Base-by-base conservation (phyloP, 2,797 vertebrate genomes). In the Pseudochirops cupreus region DNA sequence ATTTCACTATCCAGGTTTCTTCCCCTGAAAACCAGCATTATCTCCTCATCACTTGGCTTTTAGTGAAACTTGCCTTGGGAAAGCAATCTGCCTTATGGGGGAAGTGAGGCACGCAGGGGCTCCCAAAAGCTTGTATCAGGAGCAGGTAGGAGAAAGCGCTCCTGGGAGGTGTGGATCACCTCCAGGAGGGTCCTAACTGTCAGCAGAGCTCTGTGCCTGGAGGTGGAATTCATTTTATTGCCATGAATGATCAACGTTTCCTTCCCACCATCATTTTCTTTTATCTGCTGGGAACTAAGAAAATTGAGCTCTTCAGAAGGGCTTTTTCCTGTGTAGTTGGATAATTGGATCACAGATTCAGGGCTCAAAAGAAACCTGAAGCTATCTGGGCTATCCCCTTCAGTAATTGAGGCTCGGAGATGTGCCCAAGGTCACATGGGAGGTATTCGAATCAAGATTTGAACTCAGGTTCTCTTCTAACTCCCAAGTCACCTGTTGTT, bases 161-260 rank as follows among this genome's bases (percentile, higher is more conserved):
- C 26, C 52, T 14, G 0, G 0, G 16, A 39, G n/a, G 0, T 2
- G 0, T 55, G 52, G 3, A 6, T 21, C 57, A 0, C 0, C 14
- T 39, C 58, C 50, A 0, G 0, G 9, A 62, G 26, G 29, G 94
- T 82, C n/a, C 4, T 1, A 31, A 28, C 46, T 1, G 0, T 55
- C 39, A 9, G 10, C 53, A 0, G 3, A 1, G 14, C 1, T 0
- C 39, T 10, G 29, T 14, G 59, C 31, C n/a, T 2, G 26, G 10
- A 7, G 6, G 9, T 5, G 54, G 29, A 5, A 14, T 57, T n/a
- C 59, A n/a, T n/a, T 67, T n/a, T n/a, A 67, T n/a, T n/a, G 14
- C 33, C 33, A n/a, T 16, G n/a, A 16, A 67, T 18, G 14, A 21
- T 21, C 16, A 6, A 18, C 1, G n/a, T 39, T 74, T 39, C 18